These are phyloP conservation scores for Paralvinella palmiformis DNA, from an alignment of 1,140 invertebrate genomes.

Conservation along the genomic window DNA sequence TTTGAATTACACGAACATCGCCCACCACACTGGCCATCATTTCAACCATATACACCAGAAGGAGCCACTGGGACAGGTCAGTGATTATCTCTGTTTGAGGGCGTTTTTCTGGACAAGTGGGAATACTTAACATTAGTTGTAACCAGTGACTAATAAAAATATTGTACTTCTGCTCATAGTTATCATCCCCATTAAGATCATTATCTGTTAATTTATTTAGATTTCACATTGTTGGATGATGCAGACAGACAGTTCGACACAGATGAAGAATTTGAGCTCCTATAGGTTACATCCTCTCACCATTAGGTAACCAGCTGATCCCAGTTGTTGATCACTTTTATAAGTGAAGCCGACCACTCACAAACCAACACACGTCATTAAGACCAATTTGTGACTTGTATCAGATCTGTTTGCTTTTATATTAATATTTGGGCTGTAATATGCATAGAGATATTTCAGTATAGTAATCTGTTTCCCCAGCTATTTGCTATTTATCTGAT, in stretches of 20 bases:
- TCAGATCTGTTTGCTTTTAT: no score
- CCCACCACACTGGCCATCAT: conserved; percentile 40
- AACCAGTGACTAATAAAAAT: neutral
- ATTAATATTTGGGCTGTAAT: no score
- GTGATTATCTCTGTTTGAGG: no score
- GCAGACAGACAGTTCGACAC: neutral
- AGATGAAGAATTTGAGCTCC: conserved; percentile 3
- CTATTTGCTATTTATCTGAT: no score
- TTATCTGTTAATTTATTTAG: neutral
- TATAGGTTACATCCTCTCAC: neutral
- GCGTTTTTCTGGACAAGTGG: no score
- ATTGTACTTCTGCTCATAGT: neutral
- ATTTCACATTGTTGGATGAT: neutral
- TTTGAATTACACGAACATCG: conserved; percentile 43
- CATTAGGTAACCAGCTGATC: neutral
- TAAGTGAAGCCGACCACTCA: no score
- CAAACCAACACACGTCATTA: no score
- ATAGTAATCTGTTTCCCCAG: no score
- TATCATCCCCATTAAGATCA: neutral
- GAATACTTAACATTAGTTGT: no score
- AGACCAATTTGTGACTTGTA: no score
- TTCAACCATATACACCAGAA: conserved; percentile 13
- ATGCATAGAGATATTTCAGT: no score
- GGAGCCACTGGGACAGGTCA: conserved; percentile 9
- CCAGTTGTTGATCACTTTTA: no score